Conservation (phyloP, 2,797 vertebrate genomes). For the Serranus cabrilla region DNA sequence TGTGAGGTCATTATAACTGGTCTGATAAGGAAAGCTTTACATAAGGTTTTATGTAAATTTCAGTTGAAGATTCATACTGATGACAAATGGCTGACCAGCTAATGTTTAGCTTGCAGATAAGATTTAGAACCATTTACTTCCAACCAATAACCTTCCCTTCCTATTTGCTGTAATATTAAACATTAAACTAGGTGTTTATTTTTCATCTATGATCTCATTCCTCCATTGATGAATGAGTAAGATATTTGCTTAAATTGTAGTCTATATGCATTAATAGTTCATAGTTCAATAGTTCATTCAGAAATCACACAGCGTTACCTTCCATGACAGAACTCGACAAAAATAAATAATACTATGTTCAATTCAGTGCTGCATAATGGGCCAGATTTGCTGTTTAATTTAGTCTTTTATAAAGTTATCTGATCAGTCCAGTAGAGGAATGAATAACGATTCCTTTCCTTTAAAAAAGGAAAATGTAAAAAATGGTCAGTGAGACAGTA, state of each 20-base stretch:
- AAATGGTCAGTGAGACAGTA: not conserved
- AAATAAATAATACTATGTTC: not conserved
- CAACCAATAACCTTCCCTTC: too few relatives aligned
- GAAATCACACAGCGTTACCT: not conserved
- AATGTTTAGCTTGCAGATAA: constrained; percentile 21
- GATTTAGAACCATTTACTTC: not conserved
- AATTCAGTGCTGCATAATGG: not conserved
- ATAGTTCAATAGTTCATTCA: not conserved
- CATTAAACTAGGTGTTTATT: not conserved
- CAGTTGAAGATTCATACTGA: constrained; percentile 20
- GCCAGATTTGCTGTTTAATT: not conserved
- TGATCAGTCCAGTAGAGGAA: not conserved
- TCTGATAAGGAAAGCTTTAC: constrained; percentile 32
- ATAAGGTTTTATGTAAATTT: constrained; percentile 35
- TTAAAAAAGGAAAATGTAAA: too few relatives aligned
- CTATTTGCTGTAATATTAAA: constrained; percentile 2
- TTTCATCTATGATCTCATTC: constrained; percentile 4
- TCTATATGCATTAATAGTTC: not conserved
- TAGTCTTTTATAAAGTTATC: not conserved
- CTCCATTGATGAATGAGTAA: not conserved
- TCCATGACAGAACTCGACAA: not conserved
- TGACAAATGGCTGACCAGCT: not conserved
- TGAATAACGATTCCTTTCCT: too few relatives aligned
- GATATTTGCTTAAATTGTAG: constrained; percentile 7
- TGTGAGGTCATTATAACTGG: constrained; percentile 24